Evolutionary conservation across 2,888 invertebrate genomes (phyloP), one percentile per base, ranked within the genome.

Genomic region (Dyspetes luteomarginatus): DNA sequence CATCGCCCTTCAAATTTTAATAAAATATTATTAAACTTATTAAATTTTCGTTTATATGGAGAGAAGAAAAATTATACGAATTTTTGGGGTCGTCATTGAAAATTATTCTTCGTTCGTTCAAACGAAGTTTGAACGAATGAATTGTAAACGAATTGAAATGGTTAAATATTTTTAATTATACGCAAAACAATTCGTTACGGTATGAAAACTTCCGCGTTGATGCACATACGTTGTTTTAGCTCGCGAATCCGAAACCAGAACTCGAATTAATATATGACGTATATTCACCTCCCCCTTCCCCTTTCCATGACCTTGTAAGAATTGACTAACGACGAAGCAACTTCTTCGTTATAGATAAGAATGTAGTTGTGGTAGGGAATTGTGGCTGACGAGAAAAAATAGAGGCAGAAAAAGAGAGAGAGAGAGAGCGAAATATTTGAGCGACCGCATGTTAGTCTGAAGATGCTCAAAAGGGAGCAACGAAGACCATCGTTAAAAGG

Each of bases 271-370:
- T 36, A 36, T 36, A 12, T 0, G 12, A 36, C 36, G 36, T 12
- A 12, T 36, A 12, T 12, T 7, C 12, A 36, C 12, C 12, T 30
- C 19, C 43, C 19, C 30, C 55, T 17, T 48, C 30, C 41, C 30
- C 24, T 3, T n/a, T n/a, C 12, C 17, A 3, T 17, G 17, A 7
- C 17, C 48, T 48, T 28, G 22, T 15, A 7, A 17, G 22, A 64
- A 30, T 74, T 67, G 60, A 58, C 72, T 86, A 86, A 86, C 87
- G 81, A 87, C 30, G 83, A 62, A 82, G 84, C 72, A 83, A 78
- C 83, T 83, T 81, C 72, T 79, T 87, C 86, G 87, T 88, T 87
- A 85, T 71, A 78, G 83, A 84, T 84, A 76, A 87, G 86, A 85
- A 87, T 85, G 84, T 56, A 68, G 28, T 68, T 69, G 30, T 24